phyloP scores from a whole-genome alignment of 2,888 invertebrate genomes.

The Hirtodrosophila cameraria region DNA sequence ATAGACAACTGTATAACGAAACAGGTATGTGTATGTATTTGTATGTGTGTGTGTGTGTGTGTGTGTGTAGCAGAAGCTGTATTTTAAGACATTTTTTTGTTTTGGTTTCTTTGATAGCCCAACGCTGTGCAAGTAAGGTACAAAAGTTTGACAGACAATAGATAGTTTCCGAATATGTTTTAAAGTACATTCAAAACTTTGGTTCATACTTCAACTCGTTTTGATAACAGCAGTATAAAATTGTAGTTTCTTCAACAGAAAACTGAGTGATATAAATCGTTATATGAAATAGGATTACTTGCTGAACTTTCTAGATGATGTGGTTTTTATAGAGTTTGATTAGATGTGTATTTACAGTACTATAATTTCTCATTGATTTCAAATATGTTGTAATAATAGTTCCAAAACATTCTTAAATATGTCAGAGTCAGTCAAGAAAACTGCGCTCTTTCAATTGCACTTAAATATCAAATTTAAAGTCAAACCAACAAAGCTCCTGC shows the following conservation, averaged over 20 bases:
- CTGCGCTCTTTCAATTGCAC: conserved; percentile 1
- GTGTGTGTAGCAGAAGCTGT: conserved; percentile 13
- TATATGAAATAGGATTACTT: not conserved
- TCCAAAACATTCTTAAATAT: not conserved
- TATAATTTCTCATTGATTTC: not conserved
- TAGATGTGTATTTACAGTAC: not conserved
- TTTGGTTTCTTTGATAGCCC: too few relatives aligned
- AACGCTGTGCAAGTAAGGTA: conserved; percentile 22
- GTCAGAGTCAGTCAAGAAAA: conserved; percentile 11
- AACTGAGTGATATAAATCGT: conserved; percentile 25
- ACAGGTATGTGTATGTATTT: conserved; percentile 6
- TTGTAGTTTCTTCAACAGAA: conserved; percentile 2
- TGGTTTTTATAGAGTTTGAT: not conserved
- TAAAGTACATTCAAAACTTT: conserved; percentile 29
- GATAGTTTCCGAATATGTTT: conserved; percentile 41
- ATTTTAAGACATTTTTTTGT: conserved; percentile 23
- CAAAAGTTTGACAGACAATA: conserved; percentile 55
- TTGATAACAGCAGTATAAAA: not conserved
- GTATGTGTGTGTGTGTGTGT: not conserved
- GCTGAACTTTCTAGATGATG: conserved; percentile 6
- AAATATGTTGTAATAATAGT: conserved; percentile 4
- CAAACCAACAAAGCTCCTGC: conserved; percentile 37
- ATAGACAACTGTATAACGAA: conserved; percentile 9
- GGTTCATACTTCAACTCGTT: conserved; percentile 10
- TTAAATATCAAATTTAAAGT: conserved; percentile 28